Base-by-base conservation (phyloP, 2,888 invertebrate species). In the Erynnis tages region DNA sequence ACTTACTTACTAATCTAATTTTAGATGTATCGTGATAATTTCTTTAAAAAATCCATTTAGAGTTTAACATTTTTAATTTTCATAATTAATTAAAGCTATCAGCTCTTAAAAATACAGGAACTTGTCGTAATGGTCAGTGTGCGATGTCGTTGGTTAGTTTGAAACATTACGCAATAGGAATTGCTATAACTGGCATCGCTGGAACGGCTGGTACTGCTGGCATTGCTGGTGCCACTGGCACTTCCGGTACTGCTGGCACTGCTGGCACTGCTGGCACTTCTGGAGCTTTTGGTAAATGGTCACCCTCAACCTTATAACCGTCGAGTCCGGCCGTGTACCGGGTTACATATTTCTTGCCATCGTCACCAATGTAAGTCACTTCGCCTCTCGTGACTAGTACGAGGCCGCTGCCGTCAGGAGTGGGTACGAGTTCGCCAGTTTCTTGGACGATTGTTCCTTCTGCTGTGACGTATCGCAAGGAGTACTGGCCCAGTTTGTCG, bases 341-440 rank as follows among this genome's bases (percentile, higher is more conserved):
- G 1, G 78, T 78, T 35, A 75, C 59, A 62, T 80, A 79, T n/a
- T 65, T 70, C 59, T 77, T 66, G 32, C 81, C 82, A 40, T 81
- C 79, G 8, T 73, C 71, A 0, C 76, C 72, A 2, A 78, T 61
- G 64, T 64, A 82, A 3, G 71, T 70, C 13, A 71, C 70, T 55
- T 79, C 71, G 1, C 81, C 80, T 21, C 78, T 78, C 1, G 69
- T 54, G 5, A 75, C 64, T 10, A 80, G 67, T 1, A 78, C 78
- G 27, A 71, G 63, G 2, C 62, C 70, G 2, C 55, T 60, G 2
- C 70, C 71, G 8, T 69, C 65, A 1, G 63, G 56, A 1, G 63
- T 69, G n/a, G 74, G 71, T 2, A 79, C 72, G 0, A 80, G 68
- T 11, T 66, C 69, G n/a, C 79, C 80, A 1, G 66, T 66, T 56